Base-by-base conservation (phyloP, 2,113 vertebrate species). In the Ptilorrhoa leucosticta region DNA sequence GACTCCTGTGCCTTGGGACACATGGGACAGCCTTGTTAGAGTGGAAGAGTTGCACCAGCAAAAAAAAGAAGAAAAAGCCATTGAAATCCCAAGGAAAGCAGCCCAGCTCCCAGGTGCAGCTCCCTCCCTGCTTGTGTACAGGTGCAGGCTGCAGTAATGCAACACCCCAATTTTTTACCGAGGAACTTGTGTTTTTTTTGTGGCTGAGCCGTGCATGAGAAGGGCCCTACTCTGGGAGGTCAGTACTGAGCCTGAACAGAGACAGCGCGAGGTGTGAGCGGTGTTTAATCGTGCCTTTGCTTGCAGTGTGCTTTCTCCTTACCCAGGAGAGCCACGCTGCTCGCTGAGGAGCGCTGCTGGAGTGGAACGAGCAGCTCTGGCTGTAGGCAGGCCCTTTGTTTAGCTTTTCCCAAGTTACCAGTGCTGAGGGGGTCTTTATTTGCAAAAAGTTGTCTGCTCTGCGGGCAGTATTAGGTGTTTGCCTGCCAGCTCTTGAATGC, bases 261-360 rank as follows among this genome's bases (percentile, higher is more conserved):
- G 54, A 15, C 0, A 1, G 60, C 12, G 4, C 0, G 1, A 80
- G 63, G 56, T 50, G 48, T 50, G 60, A 22, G 56, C 0, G 8
- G 19, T 47, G 47, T 75, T 89, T 54, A 15, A 64, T 75, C 3
- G 8, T 1, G 1, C 63, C 57, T 96, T 53, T 60, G 30, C 45
- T 56, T 51, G 45, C 57, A 35, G 58, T 0, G 0, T 39, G 70
- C 16, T 76, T 64, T 51, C 47, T 37, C 39, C 56, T 57, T 11
- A 6, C 56, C 35, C 5, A 2, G 27, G 54, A 92, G 63, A 69
- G 45, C 44, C 2, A 1, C 0, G 0, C 22, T 44, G 51, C 65
- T 73, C 0, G 0, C 31, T 61, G 73, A 48, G 64, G 40, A 77
- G 56, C 0, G 0, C 44, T 35, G 50, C 78, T 83, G 2, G 2